phyloP scores from a whole-genome alignment of 2,797 vertebrate species.

The Melopsittacus undulatus region DNA sequence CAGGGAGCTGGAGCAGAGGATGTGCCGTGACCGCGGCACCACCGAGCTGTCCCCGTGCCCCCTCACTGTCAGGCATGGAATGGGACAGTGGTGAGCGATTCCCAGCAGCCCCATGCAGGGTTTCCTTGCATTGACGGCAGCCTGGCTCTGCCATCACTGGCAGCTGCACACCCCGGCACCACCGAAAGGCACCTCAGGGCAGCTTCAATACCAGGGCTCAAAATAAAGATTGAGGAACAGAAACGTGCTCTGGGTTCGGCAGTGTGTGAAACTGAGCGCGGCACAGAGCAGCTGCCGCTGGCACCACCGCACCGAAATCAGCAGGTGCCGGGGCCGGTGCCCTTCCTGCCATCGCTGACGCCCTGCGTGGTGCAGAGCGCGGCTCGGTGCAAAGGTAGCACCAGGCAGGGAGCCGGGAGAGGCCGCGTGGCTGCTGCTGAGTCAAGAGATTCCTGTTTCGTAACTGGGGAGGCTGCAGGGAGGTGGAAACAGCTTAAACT shows the following conservation, averaged over 20 bases:
- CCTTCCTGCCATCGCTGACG: not conserved
- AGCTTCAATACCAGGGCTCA: not conserved
- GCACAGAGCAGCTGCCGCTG: not conserved
- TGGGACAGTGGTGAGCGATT: not conserved
- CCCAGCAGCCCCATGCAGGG: not conserved
- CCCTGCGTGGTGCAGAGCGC: not conserved
- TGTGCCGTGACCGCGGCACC: not conserved
- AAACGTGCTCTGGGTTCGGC: constrained; percentile 1
- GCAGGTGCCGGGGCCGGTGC: constrained; percentile 6
- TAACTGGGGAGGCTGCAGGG: constrained; percentile 18
- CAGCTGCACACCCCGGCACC: fast-evolving
- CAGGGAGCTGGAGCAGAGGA: not conserved
- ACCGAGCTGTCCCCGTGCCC: fast-evolving
- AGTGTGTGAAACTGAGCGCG: not conserved
- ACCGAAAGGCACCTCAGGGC: not conserved
- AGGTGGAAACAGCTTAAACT: constrained; percentile 38
- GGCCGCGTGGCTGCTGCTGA: not conserved
- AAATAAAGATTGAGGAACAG: constrained; percentile 54
- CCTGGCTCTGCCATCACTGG: not conserved
- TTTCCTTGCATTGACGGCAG: not conserved
- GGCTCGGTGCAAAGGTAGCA: not conserved
- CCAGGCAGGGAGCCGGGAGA: not conserved
- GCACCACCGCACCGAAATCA: constrained; percentile 1
- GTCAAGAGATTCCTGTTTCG: constrained; percentile 11
- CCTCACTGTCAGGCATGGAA: fast-evolving